phyloP scores from a whole-genome alignment of 2,113 vertebrate genomes.

The Sterrhoptilus dennistouni region DNA sequence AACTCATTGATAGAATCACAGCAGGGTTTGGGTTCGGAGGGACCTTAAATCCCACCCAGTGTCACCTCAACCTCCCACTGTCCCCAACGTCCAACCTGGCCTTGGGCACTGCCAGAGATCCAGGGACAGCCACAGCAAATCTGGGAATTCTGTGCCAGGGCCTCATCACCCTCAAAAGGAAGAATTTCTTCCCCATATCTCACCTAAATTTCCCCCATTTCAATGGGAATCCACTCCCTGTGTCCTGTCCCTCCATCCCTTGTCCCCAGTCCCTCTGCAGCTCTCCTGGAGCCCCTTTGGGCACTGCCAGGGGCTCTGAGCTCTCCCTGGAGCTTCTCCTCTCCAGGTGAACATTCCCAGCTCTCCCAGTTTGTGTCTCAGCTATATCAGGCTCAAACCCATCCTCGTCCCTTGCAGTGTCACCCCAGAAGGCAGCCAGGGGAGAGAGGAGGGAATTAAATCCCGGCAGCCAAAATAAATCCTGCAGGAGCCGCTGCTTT shows the following conservation, averaged over 20 bases:
- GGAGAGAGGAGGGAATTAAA: background rate
- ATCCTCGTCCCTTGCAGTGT: background rate
- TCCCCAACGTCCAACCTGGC: background rate
- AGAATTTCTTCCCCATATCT: background rate
- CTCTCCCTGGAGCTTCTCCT: background rate
- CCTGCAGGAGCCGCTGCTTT: background rate
- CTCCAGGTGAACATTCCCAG: rapidly evolving
- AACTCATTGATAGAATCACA: background rate
- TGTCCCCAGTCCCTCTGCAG: background rate
- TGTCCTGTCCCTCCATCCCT: rapidly evolving
- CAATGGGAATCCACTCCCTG: background rate
- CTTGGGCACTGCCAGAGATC: background rate
- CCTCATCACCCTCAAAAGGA: background rate
- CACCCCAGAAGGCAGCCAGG: background rate
- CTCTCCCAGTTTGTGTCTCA: background rate
- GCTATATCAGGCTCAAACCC: background rate
- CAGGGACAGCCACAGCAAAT: background rate
- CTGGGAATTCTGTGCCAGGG: background rate
- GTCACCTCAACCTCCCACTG: background rate
- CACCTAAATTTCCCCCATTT: background rate
- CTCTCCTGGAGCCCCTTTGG: background rate
- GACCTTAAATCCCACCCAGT: rapidly evolving
- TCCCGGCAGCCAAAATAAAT: background rate
- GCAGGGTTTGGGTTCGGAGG: background rate
- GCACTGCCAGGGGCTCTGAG: background rate